Evolutionary conservation across 2,797 vertebrate genomes (phyloP).

Genomic region (Trichosurus vulpecula): DNA sequence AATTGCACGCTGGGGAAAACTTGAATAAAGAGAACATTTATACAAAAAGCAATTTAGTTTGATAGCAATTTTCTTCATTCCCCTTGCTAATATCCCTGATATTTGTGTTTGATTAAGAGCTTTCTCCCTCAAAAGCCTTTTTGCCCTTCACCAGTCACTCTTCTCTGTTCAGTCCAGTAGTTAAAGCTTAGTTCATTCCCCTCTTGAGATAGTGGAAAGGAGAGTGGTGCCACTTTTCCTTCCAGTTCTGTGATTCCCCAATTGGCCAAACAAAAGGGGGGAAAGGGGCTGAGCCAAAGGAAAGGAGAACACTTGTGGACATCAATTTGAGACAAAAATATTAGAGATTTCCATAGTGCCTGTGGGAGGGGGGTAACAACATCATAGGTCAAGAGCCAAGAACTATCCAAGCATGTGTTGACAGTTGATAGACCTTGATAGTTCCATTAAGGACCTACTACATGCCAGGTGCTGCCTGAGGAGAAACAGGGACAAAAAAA

Average conservation of each 20-base stretch:
- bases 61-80: constrained; percentile 79
- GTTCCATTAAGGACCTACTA: not conserved
- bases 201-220: not conserved
- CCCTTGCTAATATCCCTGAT: constrained; percentile 76
- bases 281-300: not conserved
- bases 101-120: constrained; percentile 78
- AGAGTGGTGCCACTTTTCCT: not conserved
- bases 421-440: not conserved
- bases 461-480: not conserved
- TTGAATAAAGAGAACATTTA: constrained; percentile 81
- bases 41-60: constrained; percentile 81
- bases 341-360: not conserved
- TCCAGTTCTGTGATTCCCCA: not conserved
- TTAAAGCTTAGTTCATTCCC: constrained; percentile 18
- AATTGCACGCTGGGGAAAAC: constrained; percentile 78
- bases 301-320: not conserved
- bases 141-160: constrained; percentile 37
- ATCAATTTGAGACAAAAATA: not conserved
- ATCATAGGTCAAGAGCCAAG: not conserved
- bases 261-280: not conserved
- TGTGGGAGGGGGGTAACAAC: not conserved
- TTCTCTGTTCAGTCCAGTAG: constrained; percentile 55
- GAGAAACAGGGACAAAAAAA: not conserved
- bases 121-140: constrained; percentile 66
- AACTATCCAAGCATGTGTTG: not conserved